Evolutionary conservation across 2,888 invertebrate genomes (phyloP), one percentile per base, ranked within the genome.

Genomic region (Tanypteryx hageni): DNA sequence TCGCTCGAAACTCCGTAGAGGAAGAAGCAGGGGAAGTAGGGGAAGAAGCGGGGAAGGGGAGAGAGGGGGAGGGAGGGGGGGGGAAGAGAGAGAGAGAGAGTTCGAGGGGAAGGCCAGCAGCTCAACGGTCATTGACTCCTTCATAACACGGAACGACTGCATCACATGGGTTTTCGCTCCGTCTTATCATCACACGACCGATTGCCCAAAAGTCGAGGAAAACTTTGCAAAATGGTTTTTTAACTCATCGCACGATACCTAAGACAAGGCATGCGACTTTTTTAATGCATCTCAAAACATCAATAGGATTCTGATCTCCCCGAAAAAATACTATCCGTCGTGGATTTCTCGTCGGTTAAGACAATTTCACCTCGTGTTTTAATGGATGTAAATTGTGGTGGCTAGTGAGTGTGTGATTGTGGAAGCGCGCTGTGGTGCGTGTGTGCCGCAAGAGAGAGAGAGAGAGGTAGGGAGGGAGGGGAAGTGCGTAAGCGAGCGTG

Each of bases 51-150:
- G 44, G 44, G 44, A n/a, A n/a, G n/a, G 76, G 22, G 76, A 76
- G 27, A 76, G 76, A 27, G 16, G 76, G 76, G 14, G 44, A 22
- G 18, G 7, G 11, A 11, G 44, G 11, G 83, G 89, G 31, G 86
- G 16, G n/a, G 13, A 64, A 64, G 89, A 27, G 64, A 89, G 10
- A 64, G 64, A 64, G 57, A 83, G 44, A 83, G 83, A 83, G 83
- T 83, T 83, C 57, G 83, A 83, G 83, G 83, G 83, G 83, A 83
- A 83, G 83, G 83, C 68, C 89, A 61, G 89, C 61, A 58, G 89
- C 89, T 89, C 89, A 89, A 89, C 89, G 89, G 89, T 89, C 89
- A 89, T 89, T 89, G 89, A 89, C 89, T 89, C 89, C 89, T 89
- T 61, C 64, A 89, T 64, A 89, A 89, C 89, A 89, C 61, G 89